Evolutionary conservation across 1,140 invertebrate species (phyloP).

Genomic region (Anastrepha ludens): DNA sequence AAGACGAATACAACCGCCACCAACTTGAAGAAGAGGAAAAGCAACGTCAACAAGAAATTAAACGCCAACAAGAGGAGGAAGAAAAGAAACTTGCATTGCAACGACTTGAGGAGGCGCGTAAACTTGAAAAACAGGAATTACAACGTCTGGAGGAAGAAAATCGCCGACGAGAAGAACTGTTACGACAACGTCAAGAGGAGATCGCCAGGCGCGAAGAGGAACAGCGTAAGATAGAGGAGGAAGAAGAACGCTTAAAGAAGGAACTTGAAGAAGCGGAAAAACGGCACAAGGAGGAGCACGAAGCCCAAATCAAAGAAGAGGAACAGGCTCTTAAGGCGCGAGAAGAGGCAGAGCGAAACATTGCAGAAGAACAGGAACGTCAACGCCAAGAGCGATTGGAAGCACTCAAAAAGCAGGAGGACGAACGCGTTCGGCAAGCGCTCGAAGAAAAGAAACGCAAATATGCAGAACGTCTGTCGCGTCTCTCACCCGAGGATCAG

Average conservation of each 20-base stretch:
- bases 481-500: constrained; percentile 65
- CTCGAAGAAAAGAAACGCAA: constrained; percentile 62
- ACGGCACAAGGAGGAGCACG: constrained; percentile 60
- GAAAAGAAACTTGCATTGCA: constrained; percentile 64
- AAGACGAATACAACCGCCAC: constrained; percentile 63
- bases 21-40: constrained; percentile 63
- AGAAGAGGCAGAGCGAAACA: constrained; percentile 62
- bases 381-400: constrained; percentile 61
- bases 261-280: constrained; percentile 64
- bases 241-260: constrained; percentile 64
- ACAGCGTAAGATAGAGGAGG: constrained; percentile 61
- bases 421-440: constrained; percentile 58
- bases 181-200: constrained; percentile 64
- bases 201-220: constrained; percentile 62
- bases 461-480: constrained; percentile 62
- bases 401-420: constrained; percentile 61
- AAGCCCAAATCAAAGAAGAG: constrained; percentile 61
- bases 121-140: constrained; percentile 65
- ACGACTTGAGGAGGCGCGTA: constrained; percentile 64
- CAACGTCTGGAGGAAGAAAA: constrained; percentile 67
- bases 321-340: constrained; percentile 58
- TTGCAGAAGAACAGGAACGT: constrained; percentile 59
- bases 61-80: constrained; percentile 65
- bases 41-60: constrained; percentile 64
- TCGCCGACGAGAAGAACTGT: constrained; percentile 60